Evolutionary conservation across 2,888 invertebrate species (phyloP).

Genomic region (Spodoptera exigua): DNA sequence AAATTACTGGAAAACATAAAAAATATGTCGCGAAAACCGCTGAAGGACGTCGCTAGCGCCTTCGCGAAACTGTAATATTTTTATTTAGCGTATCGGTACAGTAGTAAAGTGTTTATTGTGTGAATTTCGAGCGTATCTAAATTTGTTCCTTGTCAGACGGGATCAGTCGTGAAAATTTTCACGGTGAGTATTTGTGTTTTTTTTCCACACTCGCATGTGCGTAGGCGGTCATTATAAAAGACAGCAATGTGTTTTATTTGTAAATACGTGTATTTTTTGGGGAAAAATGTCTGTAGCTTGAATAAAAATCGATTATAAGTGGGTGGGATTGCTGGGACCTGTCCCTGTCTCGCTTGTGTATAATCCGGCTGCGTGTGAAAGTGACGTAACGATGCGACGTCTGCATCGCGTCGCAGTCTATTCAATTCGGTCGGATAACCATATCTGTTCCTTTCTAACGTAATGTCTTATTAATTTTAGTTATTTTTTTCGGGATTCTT

Average conservation of each 20-base stretch:
- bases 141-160: slow-evolving; percentile 82
- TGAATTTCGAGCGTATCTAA: slow-evolving; percentile 85
- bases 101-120: slow-evolving; percentile 80
- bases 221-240: slow-evolving; percentile 56
- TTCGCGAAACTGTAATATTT: slow-evolving; percentile 73
- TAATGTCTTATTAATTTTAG: slow-evolving; percentile 69
- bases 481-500: slow-evolving; percentile 64
- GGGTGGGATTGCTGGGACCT: slow-evolving; percentile 80
- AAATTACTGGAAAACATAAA: slow-evolving; percentile 82
- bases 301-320: slow-evolving; percentile 88
- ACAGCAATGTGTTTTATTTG: slow-evolving; percentile 56
- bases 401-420: slow-evolving; percentile 54
- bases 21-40: slow-evolving; percentile 80
- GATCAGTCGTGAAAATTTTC: slow-evolving; percentile 78
- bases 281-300: slow-evolving; percentile 63
- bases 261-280: slow-evolving; percentile 60
- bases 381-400: slow-evolving; percentile 78
- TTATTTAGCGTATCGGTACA: slow-evolving; percentile 69
- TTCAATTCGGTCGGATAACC: slow-evolving; percentile 73
- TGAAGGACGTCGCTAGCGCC: slow-evolving; percentile 65
- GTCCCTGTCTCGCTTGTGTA: slow-evolving; percentile 63
- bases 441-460: slow-evolving; percentile 70
- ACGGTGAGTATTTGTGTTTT: slow-evolving; percentile 80
- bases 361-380: slow-evolving; percentile 76
- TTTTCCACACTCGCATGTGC: slow-evolving; percentile 53